Percentiles rank a stretch among this genome's conserved stretches.
Conservation (phyloP, 1,140 invertebrate genomes). For the Nomia melanderi region DNA sequence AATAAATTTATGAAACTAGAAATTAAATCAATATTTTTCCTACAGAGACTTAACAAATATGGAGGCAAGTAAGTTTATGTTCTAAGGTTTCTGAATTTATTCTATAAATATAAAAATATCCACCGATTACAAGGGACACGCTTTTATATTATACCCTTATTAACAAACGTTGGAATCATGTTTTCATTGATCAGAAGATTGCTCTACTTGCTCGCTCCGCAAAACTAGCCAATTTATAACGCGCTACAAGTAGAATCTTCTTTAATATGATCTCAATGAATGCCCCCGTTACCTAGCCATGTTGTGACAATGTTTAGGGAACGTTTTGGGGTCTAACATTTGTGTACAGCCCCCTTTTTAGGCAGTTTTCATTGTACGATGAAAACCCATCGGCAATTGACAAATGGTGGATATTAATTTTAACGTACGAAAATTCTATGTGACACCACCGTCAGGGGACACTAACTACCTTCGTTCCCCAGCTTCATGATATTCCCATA, state of each 20-base stretch:
- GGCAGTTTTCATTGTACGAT: constrained; percentile 40
- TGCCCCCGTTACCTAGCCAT: constrained; percentile 47
- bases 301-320: constrained; percentile 72
- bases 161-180: not conserved
- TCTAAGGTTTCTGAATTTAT: too few species aligned
- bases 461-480: constrained; percentile 24
- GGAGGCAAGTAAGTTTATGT: too few species aligned
- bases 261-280: constrained; percentile 54
- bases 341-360: constrained; percentile 54
- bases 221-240: constrained; percentile 67
- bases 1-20: too few species aligned
- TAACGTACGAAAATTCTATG: constrained; percentile 52
- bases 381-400: constrained; percentile 55
- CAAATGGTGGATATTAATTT: constrained; percentile 71
- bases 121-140: too few species aligned
- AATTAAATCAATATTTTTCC: too few species aligned
- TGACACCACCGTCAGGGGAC: constrained; percentile 25
- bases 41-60: too few species aligned
- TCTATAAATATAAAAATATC: too few species aligned
- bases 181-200: constrained; percentile 28
- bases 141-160: not conserved
- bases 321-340: constrained; percentile 66
- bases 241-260: constrained; percentile 63
- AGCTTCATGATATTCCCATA: constrained; percentile 18
- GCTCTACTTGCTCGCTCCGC: constrained; percentile 46